Conservation (phyloP, 2,797 vertebrate genomes). For the Eutrigla gurnardus region DNA sequence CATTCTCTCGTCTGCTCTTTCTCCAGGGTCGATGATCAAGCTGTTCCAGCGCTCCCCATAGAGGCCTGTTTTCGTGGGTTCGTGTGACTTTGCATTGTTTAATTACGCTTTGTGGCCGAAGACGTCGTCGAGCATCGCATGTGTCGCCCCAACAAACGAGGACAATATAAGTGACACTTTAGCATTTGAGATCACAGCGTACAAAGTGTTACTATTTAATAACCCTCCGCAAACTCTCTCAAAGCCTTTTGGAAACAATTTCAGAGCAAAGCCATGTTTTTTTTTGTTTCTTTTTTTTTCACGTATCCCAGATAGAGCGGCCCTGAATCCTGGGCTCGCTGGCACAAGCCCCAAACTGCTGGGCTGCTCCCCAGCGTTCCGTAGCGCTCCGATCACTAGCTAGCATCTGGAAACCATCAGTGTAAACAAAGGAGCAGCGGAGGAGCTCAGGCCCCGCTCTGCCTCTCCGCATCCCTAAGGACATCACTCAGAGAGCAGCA, state of each 20-base stretch:
- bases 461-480: constrained; percentile 83
- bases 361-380: constrained; percentile 85
- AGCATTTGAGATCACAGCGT: constrained; percentile 23
- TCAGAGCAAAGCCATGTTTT: constrained; percentile 70
- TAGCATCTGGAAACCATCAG: constrained; percentile 98
- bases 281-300: constrained; percentile 39
- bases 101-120: constrained; percentile 43
- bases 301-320: constrained; percentile 80
- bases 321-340: constrained; percentile 78
- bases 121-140: constrained; percentile 28
- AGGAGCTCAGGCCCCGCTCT: constrained; percentile 88
- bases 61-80: background rate
- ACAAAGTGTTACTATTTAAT: constrained; percentile 43
- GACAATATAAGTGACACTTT: constrained; percentile 18
- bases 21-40: background rate
- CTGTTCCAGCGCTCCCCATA: background rate
- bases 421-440: constrained; percentile 92
- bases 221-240: constrained; percentile 48
- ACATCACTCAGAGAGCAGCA: constrained; percentile 87
- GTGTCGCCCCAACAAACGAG: background rate
- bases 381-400: constrained; percentile 78
- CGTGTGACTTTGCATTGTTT: background rate
- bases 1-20: background rate
- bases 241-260: constrained; percentile 59
- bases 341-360: constrained; percentile 85